Percentiles rank a stretch among this genome's conserved stretches.
phyloP scores from a whole-genome alignment of 2,797 vertebrate genomes.

The Ptychobarbus kaznakovi region DNA sequence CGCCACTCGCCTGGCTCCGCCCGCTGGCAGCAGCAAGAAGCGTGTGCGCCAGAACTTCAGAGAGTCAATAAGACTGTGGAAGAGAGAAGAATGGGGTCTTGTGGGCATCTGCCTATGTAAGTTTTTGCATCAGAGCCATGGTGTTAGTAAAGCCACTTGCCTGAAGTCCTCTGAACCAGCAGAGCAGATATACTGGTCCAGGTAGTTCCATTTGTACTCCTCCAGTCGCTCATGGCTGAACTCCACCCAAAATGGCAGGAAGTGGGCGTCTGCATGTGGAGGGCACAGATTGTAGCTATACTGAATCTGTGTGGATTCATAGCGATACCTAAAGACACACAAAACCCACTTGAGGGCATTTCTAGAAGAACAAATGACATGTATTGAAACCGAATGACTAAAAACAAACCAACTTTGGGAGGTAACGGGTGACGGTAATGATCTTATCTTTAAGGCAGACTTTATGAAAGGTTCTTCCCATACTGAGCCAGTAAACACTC shows the following conservation, averaged over 20 bases:
- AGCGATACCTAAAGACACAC: constrained; percentile 83
- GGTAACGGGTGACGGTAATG: constrained; percentile 96
- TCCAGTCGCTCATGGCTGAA: constrained; percentile 95
- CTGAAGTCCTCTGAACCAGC: constrained; percentile 98
- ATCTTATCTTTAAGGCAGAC: constrained; percentile 97
- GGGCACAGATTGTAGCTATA: constrained; percentile 97
- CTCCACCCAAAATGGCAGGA: constrained; percentile 96
- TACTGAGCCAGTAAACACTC: constrained; percentile 94
- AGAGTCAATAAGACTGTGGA: constrained; percentile 90
- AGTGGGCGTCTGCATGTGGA: constrained; percentile 89
- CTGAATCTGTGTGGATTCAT: constrained; percentile 93
- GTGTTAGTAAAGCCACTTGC: constrained; percentile 67
- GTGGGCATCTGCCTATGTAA: constrained; percentile 3
- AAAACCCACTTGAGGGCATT: not conserved
- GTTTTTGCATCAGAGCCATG: not conserved
- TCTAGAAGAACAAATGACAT: not conserved
- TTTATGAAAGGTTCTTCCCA: constrained; percentile 98
- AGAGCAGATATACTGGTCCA: constrained; percentile 99
- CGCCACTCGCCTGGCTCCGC: constrained; percentile 89
- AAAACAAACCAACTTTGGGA: constrained; percentile 89
- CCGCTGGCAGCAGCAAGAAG: constrained; percentile 93
- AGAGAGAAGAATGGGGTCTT: not conserved
- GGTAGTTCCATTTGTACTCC: constrained; percentile 99
- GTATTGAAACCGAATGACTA: not conserved
- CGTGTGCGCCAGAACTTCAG: constrained; percentile 98